Conservation (phyloP, 2,797 vertebrate species). For the Halcyon badia region DNA sequence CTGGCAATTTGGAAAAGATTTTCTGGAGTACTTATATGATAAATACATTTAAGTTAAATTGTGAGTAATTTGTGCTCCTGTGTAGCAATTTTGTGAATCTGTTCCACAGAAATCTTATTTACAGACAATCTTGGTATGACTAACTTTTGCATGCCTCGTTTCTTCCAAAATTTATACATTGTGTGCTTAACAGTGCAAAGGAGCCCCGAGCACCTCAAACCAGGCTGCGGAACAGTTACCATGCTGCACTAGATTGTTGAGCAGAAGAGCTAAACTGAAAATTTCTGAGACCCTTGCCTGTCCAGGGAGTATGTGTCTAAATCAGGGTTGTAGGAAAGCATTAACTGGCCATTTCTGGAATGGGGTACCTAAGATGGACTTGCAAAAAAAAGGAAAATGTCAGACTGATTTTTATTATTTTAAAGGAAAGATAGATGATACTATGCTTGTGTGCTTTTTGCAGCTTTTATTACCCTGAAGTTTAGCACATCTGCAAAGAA, state of each 20-base stretch:
- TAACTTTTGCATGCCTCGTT: background rate
- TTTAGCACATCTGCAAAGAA: background rate
- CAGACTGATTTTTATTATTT: background rate
- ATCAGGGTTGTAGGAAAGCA: background rate
- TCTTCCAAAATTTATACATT: background rate
- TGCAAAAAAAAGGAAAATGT: background rate
- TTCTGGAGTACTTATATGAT: background rate
- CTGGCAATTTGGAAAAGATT: background rate
- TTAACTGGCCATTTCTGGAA: background rate
- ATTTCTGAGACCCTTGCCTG: background rate
- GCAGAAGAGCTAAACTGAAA: background rate
- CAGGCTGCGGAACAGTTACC: background rate
- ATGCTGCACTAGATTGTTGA: background rate
- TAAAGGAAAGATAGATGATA: background rate
- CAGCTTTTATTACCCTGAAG: background rate
- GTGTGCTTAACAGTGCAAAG: background rate
- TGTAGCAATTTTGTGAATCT: background rate
- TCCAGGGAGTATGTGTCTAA: background rate
- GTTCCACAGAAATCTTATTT: background rate
- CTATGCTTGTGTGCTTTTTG: background rate
- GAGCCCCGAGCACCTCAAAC: background rate
- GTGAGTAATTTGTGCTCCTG: background rate
- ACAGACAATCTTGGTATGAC: background rate
- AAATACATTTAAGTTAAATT: background rate
- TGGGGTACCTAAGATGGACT: background rate